Evolutionary conservation across 64 coral and sea anemone species (phyloP), one percentile per base, ranked within the genome.

Genomic region (Porites australiensis): DNA sequence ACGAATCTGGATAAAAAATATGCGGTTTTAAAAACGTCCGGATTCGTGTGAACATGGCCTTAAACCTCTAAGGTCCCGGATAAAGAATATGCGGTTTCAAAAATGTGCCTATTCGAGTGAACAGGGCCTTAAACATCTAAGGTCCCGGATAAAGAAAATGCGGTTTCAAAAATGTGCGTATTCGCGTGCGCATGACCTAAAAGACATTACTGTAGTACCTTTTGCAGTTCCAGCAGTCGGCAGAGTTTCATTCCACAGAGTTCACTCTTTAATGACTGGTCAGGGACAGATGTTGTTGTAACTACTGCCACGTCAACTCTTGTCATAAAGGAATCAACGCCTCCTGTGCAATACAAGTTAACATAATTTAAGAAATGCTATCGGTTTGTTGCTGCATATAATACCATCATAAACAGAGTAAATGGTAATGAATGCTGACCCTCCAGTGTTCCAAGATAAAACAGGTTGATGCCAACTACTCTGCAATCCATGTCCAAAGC

Each of bases 401-500:
- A 72, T 11, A 58, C 2, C 7, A 12, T 57, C n/a, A 11, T 13
- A 74, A 43, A 4, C 6, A 55, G 9, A 6, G 48, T 13, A 12
- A 65, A 6, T 63, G 18, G 27, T 37, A 37, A 65, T 13, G 21
- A 50, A 44, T 18, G 58, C 57, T 76, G 82, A 94, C 92, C 92
- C 50, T 94, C 92, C 50, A 68, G 14, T 70, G 79, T 71, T 71
- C 95, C 95, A 27, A 98, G 88, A 67, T 94, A 98, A 76, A 98
- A 98, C 45, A 94, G 8, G 45, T 98, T 98, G 58, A 94, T 63
- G 20, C 75, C 95, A 72, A 53, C n/a, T 61, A 98, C 53, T 27
- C 88, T 72, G 64, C 94, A 44, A n/a, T 98, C 92, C 58, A 77
- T 55, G 4, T 98, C 92, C 45, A 98, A 21, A 47, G 61, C 95